These are phyloP conservation scores for Oryzias sinensis DNA, from an alignment of 2,797 vertebrate species.

Conservation along the genomic window DNA sequence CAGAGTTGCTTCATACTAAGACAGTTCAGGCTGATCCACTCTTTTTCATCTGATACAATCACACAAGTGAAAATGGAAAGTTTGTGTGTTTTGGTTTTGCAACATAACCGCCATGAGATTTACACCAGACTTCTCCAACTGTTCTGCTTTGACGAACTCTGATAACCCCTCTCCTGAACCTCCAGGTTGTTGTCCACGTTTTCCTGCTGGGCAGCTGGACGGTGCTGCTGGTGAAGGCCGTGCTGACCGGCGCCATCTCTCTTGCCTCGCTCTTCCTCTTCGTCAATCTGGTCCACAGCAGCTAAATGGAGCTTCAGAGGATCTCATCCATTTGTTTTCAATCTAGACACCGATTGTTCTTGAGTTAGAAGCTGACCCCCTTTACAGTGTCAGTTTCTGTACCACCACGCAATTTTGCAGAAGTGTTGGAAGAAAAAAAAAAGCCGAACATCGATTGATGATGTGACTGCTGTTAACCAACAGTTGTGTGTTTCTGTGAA, in stretches of 20 bases:
- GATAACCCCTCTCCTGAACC: constrained; percentile 6
- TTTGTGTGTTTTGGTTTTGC: no score
- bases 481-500: neutral
- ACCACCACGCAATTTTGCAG: constrained; percentile 6
- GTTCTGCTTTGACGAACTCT: no score
- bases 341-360: neutral
- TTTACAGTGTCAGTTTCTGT: constrained; percentile 10
- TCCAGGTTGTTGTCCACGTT: constrained; percentile 85
- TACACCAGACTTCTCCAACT: no score
- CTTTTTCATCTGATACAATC: no score
- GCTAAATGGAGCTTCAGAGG: constrained; percentile 57
- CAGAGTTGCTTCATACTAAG: no score
- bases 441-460: neutral
- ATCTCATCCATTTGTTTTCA: constrained; percentile 4
- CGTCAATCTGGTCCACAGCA: constrained; percentile 87
- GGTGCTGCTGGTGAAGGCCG: constrained; percentile 84
- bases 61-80: no score
- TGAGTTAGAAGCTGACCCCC: constrained; percentile 9
- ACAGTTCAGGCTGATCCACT: no score
- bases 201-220: constrained; percentile 90
- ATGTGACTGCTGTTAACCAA: neutral
- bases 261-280: constrained; percentile 89
- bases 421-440: constrained; percentile 1
- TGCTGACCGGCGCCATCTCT: constrained; percentile 86
- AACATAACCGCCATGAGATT: no score